Evolutionary conservation across 2,888 invertebrate genomes (phyloP), one percentile per base, ranked within the genome.

Genomic region (Dolomedes plantarius): DNA sequence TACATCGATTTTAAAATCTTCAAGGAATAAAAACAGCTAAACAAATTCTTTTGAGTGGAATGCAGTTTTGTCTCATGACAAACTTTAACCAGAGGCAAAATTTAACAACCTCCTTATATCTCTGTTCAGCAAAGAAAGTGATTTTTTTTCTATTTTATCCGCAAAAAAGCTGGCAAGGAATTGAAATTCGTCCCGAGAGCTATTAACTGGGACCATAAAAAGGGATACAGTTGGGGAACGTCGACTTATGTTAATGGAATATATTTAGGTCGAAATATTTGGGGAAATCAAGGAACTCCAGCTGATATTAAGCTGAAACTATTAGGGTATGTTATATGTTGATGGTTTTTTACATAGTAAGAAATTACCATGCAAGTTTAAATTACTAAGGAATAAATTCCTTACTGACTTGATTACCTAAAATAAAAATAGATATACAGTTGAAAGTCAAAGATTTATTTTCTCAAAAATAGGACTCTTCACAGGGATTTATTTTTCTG

Each of bases 81-180:
- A 46, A 46, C 13, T 46, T 46, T 46, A 16, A 46, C 46, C 46
- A 46, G 46, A 46, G 46, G 46, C 7, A 46, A 16, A 46, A 46
- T 46, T 46, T 46, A 46, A 46, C 46, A 46, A 46, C 46, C 46
- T 46, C 16, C 16, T 46, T 46, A 46, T 46, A 46, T 46, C 46
- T 46, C 46, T 46, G 46, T 46, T 46, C 46, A 16, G 13, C 46
- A 46, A 46, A 46, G 46, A 46, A 16, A 46, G n/a, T 16, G 46
- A 46, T 46, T 46, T 6, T 46, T 36, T 36, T 36, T 36, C 9
- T 46, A 46, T 46, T 46, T 46, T 46, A 13, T 16, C 46, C 46
- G 16, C 46, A 46, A 46, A 46, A 36, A 46, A 46, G 46, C 46
- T 46, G 5, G 46, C 46, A 46, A 46, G 46, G n/a, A 46, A 46